phyloP scores from a whole-genome alignment of 1,140 invertebrate genomes.

The Ostrea edulis region DNA sequence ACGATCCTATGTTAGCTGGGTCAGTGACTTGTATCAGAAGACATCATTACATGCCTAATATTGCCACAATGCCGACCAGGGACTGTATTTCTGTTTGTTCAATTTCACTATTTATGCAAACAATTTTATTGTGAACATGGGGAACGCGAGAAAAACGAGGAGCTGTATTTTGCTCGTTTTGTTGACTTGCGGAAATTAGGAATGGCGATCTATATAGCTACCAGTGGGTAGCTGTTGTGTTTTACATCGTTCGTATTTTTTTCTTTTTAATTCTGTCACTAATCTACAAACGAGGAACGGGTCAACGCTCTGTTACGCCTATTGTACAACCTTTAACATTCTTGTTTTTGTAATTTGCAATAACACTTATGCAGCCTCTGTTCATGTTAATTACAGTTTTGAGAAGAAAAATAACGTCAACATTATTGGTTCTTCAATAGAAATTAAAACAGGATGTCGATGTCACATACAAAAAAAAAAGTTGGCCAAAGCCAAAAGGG shows the following conservation, averaged over 20 bases:
- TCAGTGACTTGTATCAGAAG: conserved; percentile 12
- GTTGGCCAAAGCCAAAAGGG: no score
- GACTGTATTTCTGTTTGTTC: background rate
- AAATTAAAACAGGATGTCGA: no score
- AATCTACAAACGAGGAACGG: background rate
- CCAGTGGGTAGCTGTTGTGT: background rate
- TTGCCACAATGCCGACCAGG: conserved; percentile 1
- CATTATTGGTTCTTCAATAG: no score
- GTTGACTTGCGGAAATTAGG: background rate
- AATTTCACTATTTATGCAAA: background rate
- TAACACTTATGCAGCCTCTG: background rate
- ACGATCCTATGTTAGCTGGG: conserved; percentile 2
- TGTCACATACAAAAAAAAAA: no score
- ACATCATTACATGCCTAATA: conserved; percentile 25
- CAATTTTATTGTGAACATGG: background rate
- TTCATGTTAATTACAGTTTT: background rate
- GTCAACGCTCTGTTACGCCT: background rate
- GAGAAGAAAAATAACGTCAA: no score
- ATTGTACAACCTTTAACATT: background rate
- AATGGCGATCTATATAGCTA: no score
- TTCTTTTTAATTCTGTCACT: background rate
- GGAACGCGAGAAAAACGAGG: background rate
- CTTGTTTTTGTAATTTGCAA: background rate
- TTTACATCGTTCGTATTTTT: background rate
- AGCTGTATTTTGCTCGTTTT: background rate